Evolutionary conservation across 2,888 invertebrate genomes (phyloP).

Genomic region (Chrysolina oricalcia): DNA sequence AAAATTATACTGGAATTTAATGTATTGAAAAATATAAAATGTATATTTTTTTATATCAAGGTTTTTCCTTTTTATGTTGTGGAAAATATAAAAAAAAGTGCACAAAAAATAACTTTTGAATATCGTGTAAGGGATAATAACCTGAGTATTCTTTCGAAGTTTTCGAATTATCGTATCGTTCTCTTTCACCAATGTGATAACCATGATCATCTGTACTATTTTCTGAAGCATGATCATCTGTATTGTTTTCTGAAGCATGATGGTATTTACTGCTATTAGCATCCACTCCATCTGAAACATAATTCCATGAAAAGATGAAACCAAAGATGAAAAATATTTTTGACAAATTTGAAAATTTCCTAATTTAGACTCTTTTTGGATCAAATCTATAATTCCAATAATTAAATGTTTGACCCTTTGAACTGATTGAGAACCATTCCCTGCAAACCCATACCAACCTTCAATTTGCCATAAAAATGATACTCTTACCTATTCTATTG

Average conservation of each 20-base stretch:
- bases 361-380: background rate
- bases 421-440: slow-evolving; percentile 3
- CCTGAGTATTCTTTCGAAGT: slow-evolving; percentile 18
- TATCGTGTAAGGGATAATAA: slow-evolving; percentile 22
- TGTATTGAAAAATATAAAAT: slow-evolving; percentile 34
- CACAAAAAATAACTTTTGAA: slow-evolving; percentile 20
- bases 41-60: slow-evolving; percentile 18
- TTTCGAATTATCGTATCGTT: slow-evolving; percentile 10
- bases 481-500: slow-evolving; percentile 11
- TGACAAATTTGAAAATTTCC: slow-evolving; percentile 3
- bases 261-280: slow-evolving; percentile 25
- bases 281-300: slow-evolving; percentile 29
- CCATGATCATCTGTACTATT: slow-evolving; percentile 27
- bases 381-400: too few relatives aligned
- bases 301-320: slow-evolving; percentile 28
- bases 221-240: slow-evolving; percentile 23
- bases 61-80: slow-evolving; percentile 13
- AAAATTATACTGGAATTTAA: slow-evolving; percentile 5
- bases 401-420: background rate
- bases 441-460: background rate
- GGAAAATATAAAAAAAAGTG: background rate
- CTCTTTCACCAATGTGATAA: slow-evolving; percentile 28
- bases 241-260: slow-evolving; percentile 26
- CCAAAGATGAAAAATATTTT: slow-evolving; percentile 2
- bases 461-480: slow-evolving; percentile 14